Evolutionary conservation across 2,797 vertebrate genomes (phyloP).

Genomic region (Mallotus villosus): DNA sequence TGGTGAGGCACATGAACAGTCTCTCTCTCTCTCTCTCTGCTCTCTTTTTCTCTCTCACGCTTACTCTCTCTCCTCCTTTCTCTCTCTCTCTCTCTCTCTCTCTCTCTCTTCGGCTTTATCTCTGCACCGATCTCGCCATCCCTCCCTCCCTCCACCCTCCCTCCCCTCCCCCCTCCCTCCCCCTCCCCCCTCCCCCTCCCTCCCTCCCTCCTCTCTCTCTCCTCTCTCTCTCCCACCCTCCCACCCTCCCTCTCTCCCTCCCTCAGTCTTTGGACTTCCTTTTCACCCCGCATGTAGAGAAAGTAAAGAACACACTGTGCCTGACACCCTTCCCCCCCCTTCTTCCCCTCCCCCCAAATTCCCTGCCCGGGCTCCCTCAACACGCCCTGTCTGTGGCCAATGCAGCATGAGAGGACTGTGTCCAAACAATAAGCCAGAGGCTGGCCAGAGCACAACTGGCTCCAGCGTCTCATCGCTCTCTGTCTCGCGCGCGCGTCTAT

Average conservation of each 20-base stretch:
- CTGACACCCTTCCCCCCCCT: conserved; percentile 36
- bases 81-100: not conserved
- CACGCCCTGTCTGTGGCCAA: conserved; percentile 74
- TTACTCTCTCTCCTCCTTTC: not conserved
- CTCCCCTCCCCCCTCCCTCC: too few species aligned
- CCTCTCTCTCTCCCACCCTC: not conserved
- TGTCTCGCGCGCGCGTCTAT: too few species aligned
- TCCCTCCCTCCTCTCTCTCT: conserved; percentile 34
- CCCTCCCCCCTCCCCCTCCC: conserved; percentile 23
- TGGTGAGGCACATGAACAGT: not conserved
- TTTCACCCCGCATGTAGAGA: conserved; percentile 52
- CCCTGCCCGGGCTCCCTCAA: conserved; percentile 52
- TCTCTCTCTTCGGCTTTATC: conserved; percentile 42
- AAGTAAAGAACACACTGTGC: conserved; percentile 54
- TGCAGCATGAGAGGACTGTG: conserved; percentile 68
- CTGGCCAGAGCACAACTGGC: conserved; percentile 41
- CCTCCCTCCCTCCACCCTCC: not conserved
- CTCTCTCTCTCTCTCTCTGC: conserved; percentile 6
- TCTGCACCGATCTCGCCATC: conserved; percentile 16
- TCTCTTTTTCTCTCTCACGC: conserved; percentile 17
- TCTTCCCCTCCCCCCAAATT: conserved; percentile 32
- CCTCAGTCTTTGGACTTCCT: conserved; percentile 59
- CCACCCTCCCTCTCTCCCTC: conserved; percentile 23
- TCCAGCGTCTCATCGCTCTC: too few species aligned
- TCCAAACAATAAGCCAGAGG: conserved; percentile 70